Evolutionary conservation across 2,888 invertebrate genomes (phyloP).

Genomic region (Erannis defoliaria): DNA sequence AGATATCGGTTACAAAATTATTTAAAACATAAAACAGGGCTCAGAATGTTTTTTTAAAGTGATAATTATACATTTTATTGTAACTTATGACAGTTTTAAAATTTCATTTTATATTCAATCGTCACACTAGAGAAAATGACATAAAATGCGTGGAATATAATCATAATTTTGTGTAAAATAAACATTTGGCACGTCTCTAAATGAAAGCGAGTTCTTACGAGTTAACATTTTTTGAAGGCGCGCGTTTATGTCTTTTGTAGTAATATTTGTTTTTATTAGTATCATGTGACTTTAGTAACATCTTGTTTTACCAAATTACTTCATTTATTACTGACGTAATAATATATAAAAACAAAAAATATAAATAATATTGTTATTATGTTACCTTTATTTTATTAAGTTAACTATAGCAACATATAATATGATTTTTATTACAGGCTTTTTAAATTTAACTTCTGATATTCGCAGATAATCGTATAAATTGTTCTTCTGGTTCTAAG

Average conservation of each 20-base stretch:
- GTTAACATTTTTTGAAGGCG: background rate
- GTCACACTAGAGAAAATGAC: constrained; percentile 3
- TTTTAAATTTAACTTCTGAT: background rate
- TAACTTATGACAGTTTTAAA: constrained; percentile 23
- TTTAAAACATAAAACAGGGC: constrained; percentile 34
- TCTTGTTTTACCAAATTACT: background rate
- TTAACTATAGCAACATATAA: background rate
- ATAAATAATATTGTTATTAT: too few species aligned
- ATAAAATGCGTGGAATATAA: constrained; percentile 19
- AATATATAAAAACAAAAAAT: too few species aligned
- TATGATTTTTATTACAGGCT: background rate
- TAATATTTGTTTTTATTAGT: constrained; percentile 10
- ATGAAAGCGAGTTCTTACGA: constrained; percentile 1
- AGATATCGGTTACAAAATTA: constrained; percentile 41
- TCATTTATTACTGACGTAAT: background rate
- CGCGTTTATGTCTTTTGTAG: constrained; percentile 25
- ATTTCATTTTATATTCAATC: constrained; percentile 11
- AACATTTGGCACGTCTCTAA: constrained; percentile 21
- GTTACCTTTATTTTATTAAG: background rate
- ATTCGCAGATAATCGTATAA: too few species aligned
- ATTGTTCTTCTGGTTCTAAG: background rate
- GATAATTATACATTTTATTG: constrained; percentile 22
- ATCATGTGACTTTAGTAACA: constrained; percentile 12
- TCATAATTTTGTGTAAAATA: constrained; percentile 22
- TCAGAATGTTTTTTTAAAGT: constrained; percentile 29